Conservation (phyloP, 2,797 vertebrate species). For the Myotis myotis region DNA sequence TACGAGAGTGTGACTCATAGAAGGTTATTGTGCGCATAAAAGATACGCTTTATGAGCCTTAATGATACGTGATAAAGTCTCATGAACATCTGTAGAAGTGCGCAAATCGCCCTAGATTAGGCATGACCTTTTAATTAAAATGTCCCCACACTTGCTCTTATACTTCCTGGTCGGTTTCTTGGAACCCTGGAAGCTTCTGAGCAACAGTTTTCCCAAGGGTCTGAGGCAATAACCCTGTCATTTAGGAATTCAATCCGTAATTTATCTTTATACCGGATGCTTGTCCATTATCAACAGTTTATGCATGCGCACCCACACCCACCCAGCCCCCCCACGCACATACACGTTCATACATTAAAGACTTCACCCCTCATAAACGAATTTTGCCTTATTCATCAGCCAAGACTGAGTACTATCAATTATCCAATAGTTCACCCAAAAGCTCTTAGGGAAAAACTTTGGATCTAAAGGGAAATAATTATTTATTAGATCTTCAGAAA, state of each 20-base stretch:
- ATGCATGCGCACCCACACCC: neutral
- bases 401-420: neutral
- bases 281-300: neutral
- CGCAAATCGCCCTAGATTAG: neutral
- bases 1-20: neutral
- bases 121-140: neutral
- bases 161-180: slow-evolving; percentile 20
- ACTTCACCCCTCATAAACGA: neutral
- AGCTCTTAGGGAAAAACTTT: neutral
- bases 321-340: neutral
- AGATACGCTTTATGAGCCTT: neutral
- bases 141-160: neutral
- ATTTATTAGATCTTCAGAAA: neutral
- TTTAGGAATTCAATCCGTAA: neutral
- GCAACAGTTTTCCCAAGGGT: neutral
- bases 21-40: neutral
- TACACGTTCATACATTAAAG: neutral
- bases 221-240: neutral
- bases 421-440: neutral
- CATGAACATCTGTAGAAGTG: neutral
- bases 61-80: neutral
- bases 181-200: neutral
- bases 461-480: slow-evolving; percentile 16
- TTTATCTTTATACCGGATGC: neutral
- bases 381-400: neutral